A percentile compares a stretch with the other conserved stretches of the same genome.
Evolutionary conservation across 2,113 vertebrate species (phyloP).

Genomic region (Mesembrinibis cayennensis): DNA sequence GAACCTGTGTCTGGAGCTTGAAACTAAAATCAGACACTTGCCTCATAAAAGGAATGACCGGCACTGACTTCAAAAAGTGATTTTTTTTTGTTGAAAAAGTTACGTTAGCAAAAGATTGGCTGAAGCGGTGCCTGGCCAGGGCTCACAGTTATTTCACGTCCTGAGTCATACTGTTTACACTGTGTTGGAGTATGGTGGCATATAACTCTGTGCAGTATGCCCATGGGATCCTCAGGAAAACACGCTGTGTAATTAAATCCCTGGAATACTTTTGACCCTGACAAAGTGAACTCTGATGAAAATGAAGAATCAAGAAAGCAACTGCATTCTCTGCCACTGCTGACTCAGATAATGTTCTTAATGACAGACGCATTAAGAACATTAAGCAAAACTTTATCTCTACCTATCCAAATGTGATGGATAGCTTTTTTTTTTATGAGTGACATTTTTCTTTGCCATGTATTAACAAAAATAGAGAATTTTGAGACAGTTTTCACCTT

Average conservation of each 20-base stretch:
- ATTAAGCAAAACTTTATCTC: not conserved
- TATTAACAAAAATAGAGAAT: not conserved
- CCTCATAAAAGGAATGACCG: not conserved
- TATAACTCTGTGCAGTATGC: not conserved
- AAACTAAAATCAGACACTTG: not conserved
- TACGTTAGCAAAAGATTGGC: not conserved
- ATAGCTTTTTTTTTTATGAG: not conserved
- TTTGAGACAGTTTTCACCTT: not conserved
- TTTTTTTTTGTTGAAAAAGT: not conserved
- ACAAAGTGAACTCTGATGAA: not conserved
- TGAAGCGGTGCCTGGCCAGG: not conserved
- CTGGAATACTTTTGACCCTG: not conserved
- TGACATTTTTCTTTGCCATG: not conserved
- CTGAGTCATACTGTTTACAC: not conserved
- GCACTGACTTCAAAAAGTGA: not conserved
- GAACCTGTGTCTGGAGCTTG: not conserved
- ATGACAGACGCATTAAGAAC: not conserved
- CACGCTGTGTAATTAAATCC: not conserved
- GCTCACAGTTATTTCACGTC: not conserved
- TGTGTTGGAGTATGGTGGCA: not conserved
- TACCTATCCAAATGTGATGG: not conserved
- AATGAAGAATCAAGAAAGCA: not conserved
- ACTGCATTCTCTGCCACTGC: not conserved
- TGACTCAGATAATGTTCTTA: not conserved
- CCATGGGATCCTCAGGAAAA: not conserved